Conservation (phyloP, 2,797 vertebrate species). For the Neosalanx taihuensis region DNA sequence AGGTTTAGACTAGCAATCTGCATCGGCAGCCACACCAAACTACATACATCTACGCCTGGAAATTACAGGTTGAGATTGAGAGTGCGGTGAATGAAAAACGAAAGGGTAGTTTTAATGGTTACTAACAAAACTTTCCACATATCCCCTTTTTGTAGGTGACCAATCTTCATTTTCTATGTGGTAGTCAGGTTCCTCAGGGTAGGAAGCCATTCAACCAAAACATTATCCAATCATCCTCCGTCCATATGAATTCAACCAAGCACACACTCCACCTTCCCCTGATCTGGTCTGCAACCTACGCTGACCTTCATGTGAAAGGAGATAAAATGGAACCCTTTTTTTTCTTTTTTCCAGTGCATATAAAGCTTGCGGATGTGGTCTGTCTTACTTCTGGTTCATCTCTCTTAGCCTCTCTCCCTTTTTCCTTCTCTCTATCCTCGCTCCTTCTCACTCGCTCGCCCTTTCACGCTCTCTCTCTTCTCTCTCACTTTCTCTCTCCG, state of each 20-base stretch:
- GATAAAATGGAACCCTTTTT: not conserved
- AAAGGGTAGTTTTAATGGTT: not conserved
- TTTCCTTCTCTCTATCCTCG: too few species aligned
- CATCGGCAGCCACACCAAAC: too few species aligned
- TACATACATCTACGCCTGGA: too few species aligned
- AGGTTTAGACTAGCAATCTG: not conserved
- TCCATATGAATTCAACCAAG: not conserved
- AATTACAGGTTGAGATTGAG: not conserved
- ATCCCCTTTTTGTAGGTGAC: not conserved
- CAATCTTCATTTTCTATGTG: not conserved
- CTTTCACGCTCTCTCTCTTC: not conserved
- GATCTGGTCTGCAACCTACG: not conserved
- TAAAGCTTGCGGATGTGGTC: not conserved
- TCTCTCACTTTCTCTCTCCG: constrained; percentile 30
- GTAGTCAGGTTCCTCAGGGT: not conserved
- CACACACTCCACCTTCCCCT: constrained; percentile 3
- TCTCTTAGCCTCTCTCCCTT: too few species aligned
- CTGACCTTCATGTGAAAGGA: constrained; percentile 14
- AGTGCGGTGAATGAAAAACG: not conserved
- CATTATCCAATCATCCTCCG: constrained; percentile 17
- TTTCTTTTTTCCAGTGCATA: not conserved
- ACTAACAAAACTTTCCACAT: not conserved
- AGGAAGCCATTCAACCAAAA: constrained; percentile 14
- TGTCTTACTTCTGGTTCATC: not conserved
- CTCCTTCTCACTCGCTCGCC: not conserved